Conservation (phyloP, 2,113 vertebrate genomes). For the Cromileptes altivelis region DNA sequence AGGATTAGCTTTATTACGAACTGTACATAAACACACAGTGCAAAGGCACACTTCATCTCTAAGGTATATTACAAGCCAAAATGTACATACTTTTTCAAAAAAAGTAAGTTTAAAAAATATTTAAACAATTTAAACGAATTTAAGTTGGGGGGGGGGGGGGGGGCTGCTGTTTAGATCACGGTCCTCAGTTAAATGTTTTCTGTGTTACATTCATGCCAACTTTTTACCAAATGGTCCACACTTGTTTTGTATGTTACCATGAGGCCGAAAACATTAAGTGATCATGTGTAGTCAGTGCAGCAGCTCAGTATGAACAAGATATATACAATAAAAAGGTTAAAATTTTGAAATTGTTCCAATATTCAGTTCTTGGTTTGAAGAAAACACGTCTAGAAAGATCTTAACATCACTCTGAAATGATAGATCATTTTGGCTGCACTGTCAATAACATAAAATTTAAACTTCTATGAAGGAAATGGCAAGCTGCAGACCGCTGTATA, state of each 20-base stretch:
- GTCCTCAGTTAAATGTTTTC: conserved; percentile 47
- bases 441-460: conserved; percentile 64
- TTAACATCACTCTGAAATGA: conserved; percentile 44
- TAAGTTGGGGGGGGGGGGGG: conserved; percentile 7
- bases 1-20: conserved; percentile 85
- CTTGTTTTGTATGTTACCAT: conserved; percentile 15
- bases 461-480: conserved; percentile 41
- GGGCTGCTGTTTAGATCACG: conserved; percentile 44
- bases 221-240: conserved; percentile 38
- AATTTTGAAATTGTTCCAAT: conserved; percentile 51
- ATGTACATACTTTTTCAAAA: conserved; percentile 82
- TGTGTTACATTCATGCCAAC: conserved; percentile 67
- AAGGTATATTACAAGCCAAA: conserved; percentile 82
- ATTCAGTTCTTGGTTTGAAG: conserved; percentile 40
- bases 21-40: conserved; percentile 87
- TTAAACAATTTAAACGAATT: conserved; percentile 69
- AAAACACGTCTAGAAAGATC: background rate
- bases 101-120: conserved; percentile 79
- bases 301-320: conserved; percentile 82
- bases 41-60: conserved; percentile 82
- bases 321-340: conserved; percentile 70
- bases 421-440: conserved; percentile 64
- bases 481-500: conserved; percentile 27
- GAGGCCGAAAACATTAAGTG: conserved; percentile 15
- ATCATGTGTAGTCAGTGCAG: conserved; percentile 71